A percentile compares a stretch with the other conserved stretches of the same genome.
Conservation (phyloP, 2,797 vertebrate species). For the Notoglanidium macrostoma region DNA sequence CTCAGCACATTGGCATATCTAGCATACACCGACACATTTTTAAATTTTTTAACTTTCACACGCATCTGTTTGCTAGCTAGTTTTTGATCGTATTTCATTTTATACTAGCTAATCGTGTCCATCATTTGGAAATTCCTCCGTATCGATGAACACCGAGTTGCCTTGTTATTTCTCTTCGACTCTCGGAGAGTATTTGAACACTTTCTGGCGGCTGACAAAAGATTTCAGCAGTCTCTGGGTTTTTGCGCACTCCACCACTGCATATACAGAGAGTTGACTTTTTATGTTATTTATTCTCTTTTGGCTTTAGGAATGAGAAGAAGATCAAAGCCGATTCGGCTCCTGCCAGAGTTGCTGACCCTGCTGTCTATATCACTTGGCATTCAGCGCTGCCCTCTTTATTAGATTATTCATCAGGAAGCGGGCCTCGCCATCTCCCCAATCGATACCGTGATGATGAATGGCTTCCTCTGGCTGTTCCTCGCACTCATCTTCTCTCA, state of each 20-base stretch:
- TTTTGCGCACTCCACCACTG: background rate
- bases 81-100: background rate
- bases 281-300: constrained; percentile 44
- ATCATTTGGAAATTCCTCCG: background rate
- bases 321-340: constrained; percentile 42
- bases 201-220: background rate
- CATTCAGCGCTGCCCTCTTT: constrained; percentile 54
- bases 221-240: background rate
- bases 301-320: constrained; percentile 47
- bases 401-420: constrained; percentile 61
- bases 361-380: constrained; percentile 50
- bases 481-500: constrained; percentile 20
- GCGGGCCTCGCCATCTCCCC: background rate
- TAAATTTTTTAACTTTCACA: background rate
- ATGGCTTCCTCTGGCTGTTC: constrained; percentile 48
- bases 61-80: no score
- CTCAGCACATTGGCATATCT: background rate
- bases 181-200: background rate
- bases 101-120: background rate
- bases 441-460: constrained; percentile 56
- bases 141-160: background rate
- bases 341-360: constrained; percentile 43
- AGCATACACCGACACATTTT: background rate
- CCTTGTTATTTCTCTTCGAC: background rate
- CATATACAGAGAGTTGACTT: background rate